phyloP scores from a whole-genome alignment of 2,797 vertebrate species.

The Rhinophrynus dorsalis region DNA sequence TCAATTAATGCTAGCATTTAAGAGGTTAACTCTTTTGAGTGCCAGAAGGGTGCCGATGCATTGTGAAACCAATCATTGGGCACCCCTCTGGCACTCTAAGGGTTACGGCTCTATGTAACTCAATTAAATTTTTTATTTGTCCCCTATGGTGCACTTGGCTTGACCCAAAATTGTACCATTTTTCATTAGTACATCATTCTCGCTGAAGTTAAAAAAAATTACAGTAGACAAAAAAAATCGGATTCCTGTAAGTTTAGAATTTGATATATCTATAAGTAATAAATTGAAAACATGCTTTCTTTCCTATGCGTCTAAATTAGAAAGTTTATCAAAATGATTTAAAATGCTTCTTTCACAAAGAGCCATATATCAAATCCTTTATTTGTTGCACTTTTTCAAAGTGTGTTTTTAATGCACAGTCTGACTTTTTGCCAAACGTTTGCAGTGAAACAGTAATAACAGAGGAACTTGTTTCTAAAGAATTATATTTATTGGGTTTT shows the following conservation, averaged over 20 bases:
- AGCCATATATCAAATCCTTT: conserved; percentile 74
- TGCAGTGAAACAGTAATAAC: conserved; percentile 62
- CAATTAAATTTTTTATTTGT: too few relatives aligned
- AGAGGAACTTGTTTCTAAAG: conserved; percentile 57
- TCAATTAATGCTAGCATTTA: too few relatives aligned
- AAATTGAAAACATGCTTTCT: conserved; percentile 62
- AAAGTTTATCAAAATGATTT: conserved; percentile 78
- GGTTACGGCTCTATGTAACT: too few relatives aligned
- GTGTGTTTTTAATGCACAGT: conserved; percentile 78
- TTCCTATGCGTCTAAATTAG: conserved; percentile 71
- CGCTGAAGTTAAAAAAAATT: conserved; percentile 49
- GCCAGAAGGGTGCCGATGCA: too few relatives aligned
- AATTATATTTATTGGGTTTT: conserved; percentile 72
- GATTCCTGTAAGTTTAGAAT: conserved; percentile 57
- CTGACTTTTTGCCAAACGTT: conserved; percentile 76
- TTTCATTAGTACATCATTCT: too few relatives aligned
- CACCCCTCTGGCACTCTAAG: too few relatives aligned
- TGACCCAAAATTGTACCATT: too few relatives aligned
- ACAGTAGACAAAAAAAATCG: conserved; percentile 43
- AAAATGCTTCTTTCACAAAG: conserved; percentile 67
- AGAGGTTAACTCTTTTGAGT: too few relatives aligned
- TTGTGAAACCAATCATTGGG: too few relatives aligned
- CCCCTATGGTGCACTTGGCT: too few relatives aligned
- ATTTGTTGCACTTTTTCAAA: conserved; percentile 75
- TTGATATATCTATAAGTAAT: conserved; percentile 74